These are phyloP conservation scores for Perca fluviatilis DNA, from an alignment of 2,113 vertebrate genomes.

Conservation along the genomic window DNA sequence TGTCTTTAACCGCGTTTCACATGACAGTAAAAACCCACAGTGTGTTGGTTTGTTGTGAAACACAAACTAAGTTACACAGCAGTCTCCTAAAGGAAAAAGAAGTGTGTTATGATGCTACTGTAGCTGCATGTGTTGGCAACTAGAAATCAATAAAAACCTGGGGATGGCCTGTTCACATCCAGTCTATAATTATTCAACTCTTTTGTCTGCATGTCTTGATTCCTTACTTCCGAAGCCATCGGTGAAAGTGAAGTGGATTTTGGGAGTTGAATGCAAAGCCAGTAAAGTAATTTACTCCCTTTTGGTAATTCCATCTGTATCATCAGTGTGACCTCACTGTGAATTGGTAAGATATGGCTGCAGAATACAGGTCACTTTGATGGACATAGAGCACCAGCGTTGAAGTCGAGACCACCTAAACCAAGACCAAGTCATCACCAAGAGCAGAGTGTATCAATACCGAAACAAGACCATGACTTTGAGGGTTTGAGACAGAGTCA, in stretches of 20 bases:
- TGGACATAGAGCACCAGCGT: neutral
- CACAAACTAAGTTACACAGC: slow-evolving; percentile 5
- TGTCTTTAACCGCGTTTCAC: slow-evolving; percentile 12
- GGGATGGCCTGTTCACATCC: neutral
- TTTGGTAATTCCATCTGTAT: neutral
- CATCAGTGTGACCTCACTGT: neutral
- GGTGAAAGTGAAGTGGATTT: neutral
- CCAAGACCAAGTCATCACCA: no score
- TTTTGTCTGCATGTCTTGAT: neutral
- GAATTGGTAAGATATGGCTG: neutral
- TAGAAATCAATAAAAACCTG: neutral
- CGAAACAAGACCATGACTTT: no score
- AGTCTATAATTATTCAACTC: neutral
- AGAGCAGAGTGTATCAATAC: no score
- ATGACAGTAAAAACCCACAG: neutral
- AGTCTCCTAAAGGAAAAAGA: slow-evolving; percentile 3
- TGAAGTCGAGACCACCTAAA: no score
- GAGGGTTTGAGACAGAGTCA: no score
- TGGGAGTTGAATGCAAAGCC: slow-evolving; percentile 1
- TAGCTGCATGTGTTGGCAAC: neutral
- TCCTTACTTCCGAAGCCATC: neutral
- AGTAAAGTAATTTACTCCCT: neutral
- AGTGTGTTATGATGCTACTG: neutral
- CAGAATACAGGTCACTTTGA: slow-evolving; percentile 17
- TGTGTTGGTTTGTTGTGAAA: slow-evolving; percentile 5